Evolutionary conservation across 2,113 vertebrate species (phyloP).

Genomic region (Rhizomys pruinosus): DNA sequence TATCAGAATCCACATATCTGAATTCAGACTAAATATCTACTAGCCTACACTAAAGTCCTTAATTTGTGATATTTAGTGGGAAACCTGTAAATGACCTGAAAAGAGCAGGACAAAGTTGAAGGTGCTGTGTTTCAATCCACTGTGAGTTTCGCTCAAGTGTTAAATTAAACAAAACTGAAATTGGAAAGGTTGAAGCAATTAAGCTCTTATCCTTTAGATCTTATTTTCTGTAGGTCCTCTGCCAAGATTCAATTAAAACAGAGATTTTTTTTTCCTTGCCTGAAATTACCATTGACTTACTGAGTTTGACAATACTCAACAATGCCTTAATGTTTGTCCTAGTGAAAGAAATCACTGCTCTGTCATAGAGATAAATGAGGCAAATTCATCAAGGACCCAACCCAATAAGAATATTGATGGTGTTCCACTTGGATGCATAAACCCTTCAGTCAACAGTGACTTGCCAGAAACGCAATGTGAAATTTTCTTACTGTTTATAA

Average conservation of each 20-base stretch:
- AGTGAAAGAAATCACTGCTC: conserved; percentile 65
- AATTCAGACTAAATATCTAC: conserved; percentile 63
- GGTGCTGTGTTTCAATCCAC: background rate
- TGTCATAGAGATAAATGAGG: conserved; percentile 76
- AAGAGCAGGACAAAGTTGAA: conserved; percentile 9
- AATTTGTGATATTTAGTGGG: conserved; percentile 76
- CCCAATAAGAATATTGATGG: conserved; percentile 47
- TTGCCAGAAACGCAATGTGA: conserved; percentile 9
- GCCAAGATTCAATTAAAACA: conserved; percentile 65
- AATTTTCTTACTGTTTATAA: conserved; percentile 17
- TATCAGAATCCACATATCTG: conserved; percentile 60
- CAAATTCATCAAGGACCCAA: conserved; percentile 70
- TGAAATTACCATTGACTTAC: conserved; percentile 58
- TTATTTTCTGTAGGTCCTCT: conserved; percentile 16
- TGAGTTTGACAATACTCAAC: conserved; percentile 66
- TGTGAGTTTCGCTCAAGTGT: conserved; percentile 75
- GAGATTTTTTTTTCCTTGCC: background rate
- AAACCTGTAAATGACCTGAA: conserved; percentile 62
- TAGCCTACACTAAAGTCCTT: conserved; percentile 66
- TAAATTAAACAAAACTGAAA: conserved; percentile 78
- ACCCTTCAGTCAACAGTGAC: background rate
- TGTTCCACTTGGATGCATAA: conserved; percentile 26
- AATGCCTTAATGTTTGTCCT: conserved; percentile 65
- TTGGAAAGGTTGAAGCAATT: conserved; percentile 78
- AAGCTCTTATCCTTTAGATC: conserved; percentile 58